These are phyloP conservation scores for Kryptolebias ocellatus DNA, from an alignment of 2,797 vertebrate species.

Conservation along the genomic window DNA sequence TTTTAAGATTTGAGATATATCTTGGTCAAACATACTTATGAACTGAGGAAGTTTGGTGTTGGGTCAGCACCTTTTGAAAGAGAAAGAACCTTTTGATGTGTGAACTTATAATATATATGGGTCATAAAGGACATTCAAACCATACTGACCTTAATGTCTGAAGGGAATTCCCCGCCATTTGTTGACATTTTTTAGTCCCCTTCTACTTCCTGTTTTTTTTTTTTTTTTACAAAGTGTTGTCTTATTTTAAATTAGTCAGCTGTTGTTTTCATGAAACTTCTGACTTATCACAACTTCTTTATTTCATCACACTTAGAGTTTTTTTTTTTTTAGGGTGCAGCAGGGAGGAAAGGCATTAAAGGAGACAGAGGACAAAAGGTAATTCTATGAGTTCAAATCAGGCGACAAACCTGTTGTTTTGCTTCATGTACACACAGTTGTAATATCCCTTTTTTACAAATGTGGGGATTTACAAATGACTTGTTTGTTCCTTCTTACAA, in stretches of 20 bases:
- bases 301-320: not conserved
- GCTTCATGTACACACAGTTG: accelerated
- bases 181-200: not conserved
- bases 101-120: not conserved
- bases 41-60: too few relatives aligned
- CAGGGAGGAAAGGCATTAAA: conserved; percentile 71
- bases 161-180: not conserved
- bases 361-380: conserved; percentile 80
- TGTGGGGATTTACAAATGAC: not conserved
- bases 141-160: not conserved
- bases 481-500: not conserved
- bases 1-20: not conserved
- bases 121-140: not conserved
- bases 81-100: too few relatives aligned
- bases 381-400: conserved; percentile 1
- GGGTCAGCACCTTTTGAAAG: too few relatives aligned
- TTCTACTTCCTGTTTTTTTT: conserved; percentile 5
- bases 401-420: not conserved
- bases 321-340: conserved; percentile 64
- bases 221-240: not conserved
- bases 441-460: conserved; percentile 41
- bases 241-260: not conserved
- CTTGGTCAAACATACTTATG: too few relatives aligned
- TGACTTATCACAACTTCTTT: conserved; percentile 6
- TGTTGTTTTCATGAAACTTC: not conserved